Percentiles rank a stretch among this genome's conserved stretches.
Conservation (phyloP, 1,140 invertebrate genomes). For the Drosophila pandora region DNA sequence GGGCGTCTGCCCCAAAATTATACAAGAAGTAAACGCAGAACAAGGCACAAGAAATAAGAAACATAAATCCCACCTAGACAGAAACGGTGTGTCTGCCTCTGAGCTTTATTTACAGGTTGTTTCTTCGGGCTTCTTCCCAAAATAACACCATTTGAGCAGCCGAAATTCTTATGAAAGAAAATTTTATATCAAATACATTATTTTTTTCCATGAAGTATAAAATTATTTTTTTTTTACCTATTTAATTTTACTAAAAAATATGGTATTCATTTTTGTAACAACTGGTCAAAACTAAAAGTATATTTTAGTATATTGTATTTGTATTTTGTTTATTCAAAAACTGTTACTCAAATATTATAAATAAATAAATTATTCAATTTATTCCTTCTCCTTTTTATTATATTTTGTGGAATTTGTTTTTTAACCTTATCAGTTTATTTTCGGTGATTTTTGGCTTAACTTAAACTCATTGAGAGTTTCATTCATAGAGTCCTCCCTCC, state of each 20-base stretch:
- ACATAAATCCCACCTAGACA: slow-evolving; percentile 50
- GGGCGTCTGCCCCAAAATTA: slow-evolving; percentile 67
- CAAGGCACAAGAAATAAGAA: slow-evolving; percentile 28
- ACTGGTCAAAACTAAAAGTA: no score
- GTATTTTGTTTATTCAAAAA: no score
- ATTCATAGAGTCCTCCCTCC: background rate
- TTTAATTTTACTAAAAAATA: background rate
- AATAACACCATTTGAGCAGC: background rate
- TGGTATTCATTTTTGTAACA: no score
- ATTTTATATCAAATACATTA: no score
- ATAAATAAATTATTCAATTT: no score
- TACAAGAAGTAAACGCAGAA: slow-evolving; percentile 30
- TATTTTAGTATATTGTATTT: no score
- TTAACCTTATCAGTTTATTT: no score
- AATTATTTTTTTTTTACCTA: background rate
- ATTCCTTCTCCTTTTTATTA: background rate
- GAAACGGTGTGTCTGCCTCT: slow-evolving; percentile 30
- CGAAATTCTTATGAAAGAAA: no score
- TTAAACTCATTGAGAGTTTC: background rate
- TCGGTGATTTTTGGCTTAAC: background rate
- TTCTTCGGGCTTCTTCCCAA: slow-evolving; percentile 27
- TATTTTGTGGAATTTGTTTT: background rate
- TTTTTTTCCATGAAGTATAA: no score
- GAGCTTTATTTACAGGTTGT: slow-evolving; percentile 73
- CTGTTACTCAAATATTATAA: no score